Conservation (phyloP, 2,113 vertebrate species). For the Haemorhous mexicanus region DNA sequence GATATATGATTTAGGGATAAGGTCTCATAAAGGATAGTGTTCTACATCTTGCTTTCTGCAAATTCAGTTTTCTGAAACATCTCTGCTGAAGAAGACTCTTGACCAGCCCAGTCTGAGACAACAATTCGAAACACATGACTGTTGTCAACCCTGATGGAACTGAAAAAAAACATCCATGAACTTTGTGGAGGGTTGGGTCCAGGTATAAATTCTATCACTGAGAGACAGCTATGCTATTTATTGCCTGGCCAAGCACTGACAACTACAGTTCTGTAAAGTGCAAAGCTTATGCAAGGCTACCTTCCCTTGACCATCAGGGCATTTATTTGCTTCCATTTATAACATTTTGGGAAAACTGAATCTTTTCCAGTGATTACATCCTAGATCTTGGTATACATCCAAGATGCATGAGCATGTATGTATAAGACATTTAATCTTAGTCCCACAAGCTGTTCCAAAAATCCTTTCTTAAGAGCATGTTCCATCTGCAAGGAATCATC, state of each 20-base stretch:
- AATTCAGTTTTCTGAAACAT: background rate
- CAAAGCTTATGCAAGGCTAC: background rate
- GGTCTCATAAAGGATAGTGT: background rate
- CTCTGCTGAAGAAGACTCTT: background rate
- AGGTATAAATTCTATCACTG: background rate
- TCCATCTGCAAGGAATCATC: background rate
- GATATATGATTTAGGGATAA: background rate
- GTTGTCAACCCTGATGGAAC: background rate
- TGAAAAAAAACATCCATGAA: background rate
- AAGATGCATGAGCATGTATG: background rate
- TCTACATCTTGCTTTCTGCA: background rate
- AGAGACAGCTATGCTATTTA: background rate
- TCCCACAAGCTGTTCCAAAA: conserved; percentile 6
- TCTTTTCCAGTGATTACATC: background rate
- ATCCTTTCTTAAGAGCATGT: background rate
- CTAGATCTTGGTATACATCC: background rate
- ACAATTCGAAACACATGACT: background rate
- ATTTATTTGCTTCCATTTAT: background rate
- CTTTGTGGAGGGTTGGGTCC: background rate
- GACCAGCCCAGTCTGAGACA: background rate
- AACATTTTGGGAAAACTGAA: background rate
- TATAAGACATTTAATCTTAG: background rate
- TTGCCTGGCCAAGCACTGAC: background rate
- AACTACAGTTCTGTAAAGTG: background rate
- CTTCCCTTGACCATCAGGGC: background rate